phyloP scores from a whole-genome alignment of 2,797 vertebrate species.

The Clarias pachynema region DNA sequence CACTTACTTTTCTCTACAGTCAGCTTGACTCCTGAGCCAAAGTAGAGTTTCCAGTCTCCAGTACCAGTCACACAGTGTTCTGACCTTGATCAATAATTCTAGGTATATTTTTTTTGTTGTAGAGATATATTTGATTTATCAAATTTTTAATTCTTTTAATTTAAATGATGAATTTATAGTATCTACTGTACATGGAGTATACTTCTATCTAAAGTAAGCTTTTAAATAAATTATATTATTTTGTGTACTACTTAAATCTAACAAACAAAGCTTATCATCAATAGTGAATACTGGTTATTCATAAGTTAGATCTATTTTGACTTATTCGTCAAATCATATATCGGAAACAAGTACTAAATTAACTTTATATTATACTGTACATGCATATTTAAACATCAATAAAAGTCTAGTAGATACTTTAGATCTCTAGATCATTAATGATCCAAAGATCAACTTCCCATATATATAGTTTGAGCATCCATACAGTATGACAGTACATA shows the following conservation, averaged over 20 bases:
- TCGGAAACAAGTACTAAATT: not conserved
- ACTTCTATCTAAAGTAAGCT: not conserved
- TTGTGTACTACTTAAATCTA: not conserved
- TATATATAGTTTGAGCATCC: constrained; percentile 28
- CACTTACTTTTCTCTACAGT: constrained; percentile 59
- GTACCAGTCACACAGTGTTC: constrained; percentile 46
- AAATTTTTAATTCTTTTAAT: not conserved
- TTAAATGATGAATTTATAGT: not conserved
- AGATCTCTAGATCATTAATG: not conserved
- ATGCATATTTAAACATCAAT: not conserved
- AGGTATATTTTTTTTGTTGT: not conserved
- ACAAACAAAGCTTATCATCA: not conserved
- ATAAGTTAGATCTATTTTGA: not conserved
- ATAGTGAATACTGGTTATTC: not conserved
- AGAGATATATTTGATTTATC: not conserved
- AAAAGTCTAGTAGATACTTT: not conserved
- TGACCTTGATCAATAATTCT: constrained; percentile 38
- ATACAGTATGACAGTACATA: constrained; percentile 35
- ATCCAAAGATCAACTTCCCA: constrained; percentile 49
- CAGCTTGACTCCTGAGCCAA: constrained; percentile 54
- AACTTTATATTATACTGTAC: not conserved
- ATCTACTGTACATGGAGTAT: not conserved
- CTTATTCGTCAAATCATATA: not conserved
- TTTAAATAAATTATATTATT: not conserved
- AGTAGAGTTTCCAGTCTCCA: constrained; percentile 39